Evolutionary conservation across 2,797 vertebrate genomes (phyloP).

Genomic region (Esox masquinongy): DNA sequence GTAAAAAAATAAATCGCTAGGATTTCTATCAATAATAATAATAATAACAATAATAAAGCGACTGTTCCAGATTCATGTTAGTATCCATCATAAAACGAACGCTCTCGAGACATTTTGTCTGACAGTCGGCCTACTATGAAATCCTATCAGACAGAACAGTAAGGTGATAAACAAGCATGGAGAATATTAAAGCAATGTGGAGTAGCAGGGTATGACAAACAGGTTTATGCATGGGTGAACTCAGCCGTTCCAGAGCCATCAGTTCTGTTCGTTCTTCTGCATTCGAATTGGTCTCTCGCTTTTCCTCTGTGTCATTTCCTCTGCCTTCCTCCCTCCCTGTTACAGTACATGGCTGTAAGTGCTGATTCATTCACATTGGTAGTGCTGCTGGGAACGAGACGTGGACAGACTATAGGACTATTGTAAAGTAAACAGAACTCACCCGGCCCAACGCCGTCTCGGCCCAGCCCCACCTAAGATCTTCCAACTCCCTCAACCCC

Average conservation of each 20-base stretch:
- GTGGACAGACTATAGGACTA: constrained; percentile 62
- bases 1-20: not conserved
- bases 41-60: not conserved
- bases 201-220: constrained; percentile 66
- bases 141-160: constrained; percentile 56
- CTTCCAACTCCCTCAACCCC: constrained; percentile 42
- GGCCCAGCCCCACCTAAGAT: constrained; percentile 19
- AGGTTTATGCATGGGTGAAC: constrained; percentile 69
- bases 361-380: constrained; percentile 75
- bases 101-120: constrained; percentile 64
- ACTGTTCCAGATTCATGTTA: not conserved
- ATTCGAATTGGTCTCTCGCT: constrained; percentile 31
- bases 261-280: constrained; percentile 45
- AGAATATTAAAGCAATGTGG: constrained; percentile 67
- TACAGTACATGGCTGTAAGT: constrained; percentile 58
- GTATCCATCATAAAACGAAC: constrained; percentile 49
- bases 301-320: constrained; percentile 47
- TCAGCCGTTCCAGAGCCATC: constrained; percentile 59
- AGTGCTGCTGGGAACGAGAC: constrained; percentile 73
- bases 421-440: constrained; percentile 55
- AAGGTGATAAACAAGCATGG: constrained; percentile 68
- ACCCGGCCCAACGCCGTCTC: constrained; percentile 40
- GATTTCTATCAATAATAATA: not conserved
- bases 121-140: constrained; percentile 50
- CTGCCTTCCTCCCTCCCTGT: constrained; percentile 36